Percentiles rank a stretch among this genome's conserved stretches.
phyloP scores from a whole-genome alignment of 2,888 invertebrate genomes.

The Sturmia bella region DNA sequence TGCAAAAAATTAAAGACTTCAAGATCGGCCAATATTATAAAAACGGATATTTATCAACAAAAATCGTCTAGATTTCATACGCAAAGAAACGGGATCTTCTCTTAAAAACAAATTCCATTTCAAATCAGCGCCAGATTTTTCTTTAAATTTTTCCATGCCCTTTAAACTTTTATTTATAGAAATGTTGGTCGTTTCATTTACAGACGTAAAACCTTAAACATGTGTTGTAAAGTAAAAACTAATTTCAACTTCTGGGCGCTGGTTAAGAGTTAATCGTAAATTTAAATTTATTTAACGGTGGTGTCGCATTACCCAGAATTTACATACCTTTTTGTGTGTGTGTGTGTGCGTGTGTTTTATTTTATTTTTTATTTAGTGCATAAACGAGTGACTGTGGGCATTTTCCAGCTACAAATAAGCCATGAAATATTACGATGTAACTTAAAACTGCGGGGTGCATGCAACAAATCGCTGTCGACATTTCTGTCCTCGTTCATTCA shows the following conservation, averaged over 20 bases:
- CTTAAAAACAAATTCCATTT: no score
- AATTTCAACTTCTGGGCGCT: slow-evolving; percentile 57
- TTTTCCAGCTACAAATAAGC: slow-evolving; percentile 48
- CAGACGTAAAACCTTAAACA: not conserved
- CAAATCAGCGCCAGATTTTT: no score
- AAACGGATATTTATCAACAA: no score
- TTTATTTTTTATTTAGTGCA: not conserved
- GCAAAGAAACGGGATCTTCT: no score
- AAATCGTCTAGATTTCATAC: no score
- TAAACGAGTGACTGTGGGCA: not conserved
- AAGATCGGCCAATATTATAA: no score
- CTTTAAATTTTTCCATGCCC: no score
- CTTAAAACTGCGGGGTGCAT: slow-evolving; percentile 64
- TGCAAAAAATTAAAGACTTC: no score
- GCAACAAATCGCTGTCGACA: slow-evolving; percentile 68
- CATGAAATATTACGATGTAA: slow-evolving; percentile 62
- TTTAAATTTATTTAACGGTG: slow-evolving; percentile 61
- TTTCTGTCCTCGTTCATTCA: slow-evolving; percentile 52
- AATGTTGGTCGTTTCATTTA: no score
- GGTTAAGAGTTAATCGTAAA: slow-evolving; percentile 58
- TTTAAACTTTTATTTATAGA: no score
- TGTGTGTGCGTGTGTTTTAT: no score
- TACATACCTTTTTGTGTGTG: slow-evolving; percentile 14
- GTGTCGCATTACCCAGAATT: slow-evolving; percentile 59
- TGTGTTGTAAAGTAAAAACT: slow-evolving; percentile 46